Percentiles rank a stretch among this genome's conserved stretches.
Conservation (phyloP, 2,888 invertebrate genomes). For the Drosophila paramelanica region DNA sequence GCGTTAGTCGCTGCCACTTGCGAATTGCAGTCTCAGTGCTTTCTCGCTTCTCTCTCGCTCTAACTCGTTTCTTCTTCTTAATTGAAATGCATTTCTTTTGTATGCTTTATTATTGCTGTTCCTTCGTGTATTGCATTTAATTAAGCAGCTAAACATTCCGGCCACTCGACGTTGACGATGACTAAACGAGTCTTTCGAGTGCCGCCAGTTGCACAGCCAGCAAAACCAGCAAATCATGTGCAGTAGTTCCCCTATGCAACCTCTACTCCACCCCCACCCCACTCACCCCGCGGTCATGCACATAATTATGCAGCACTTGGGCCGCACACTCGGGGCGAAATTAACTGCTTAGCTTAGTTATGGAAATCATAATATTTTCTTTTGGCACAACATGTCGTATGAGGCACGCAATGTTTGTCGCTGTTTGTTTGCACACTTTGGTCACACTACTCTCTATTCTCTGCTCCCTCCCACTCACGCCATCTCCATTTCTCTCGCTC, state of each 20-base stretch:
- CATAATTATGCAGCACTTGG: slow-evolving; percentile 44
- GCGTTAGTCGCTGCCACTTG: neutral
- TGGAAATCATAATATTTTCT: slow-evolving; percentile 58
- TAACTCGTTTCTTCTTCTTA: slow-evolving; percentile 11
- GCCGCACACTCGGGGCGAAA: slow-evolving; percentile 23
- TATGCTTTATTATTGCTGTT: slow-evolving; percentile 39
- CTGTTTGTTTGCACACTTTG: slow-evolving; percentile 45
- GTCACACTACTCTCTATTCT: slow-evolving; percentile 29
- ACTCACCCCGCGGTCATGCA: neutral
- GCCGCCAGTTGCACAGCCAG: slow-evolving; percentile 15
- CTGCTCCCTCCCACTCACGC: neutral
- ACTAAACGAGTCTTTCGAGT: slow-evolving; percentile 33
- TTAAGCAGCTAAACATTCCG: slow-evolving; percentile 62
- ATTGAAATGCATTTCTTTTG: slow-evolving; percentile 67
- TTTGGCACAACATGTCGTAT: slow-evolving; percentile 9
- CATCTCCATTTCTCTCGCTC: neutral
- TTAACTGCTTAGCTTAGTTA: slow-evolving; percentile 54
- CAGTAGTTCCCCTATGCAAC: neutral
- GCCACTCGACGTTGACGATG: slow-evolving; percentile 43
- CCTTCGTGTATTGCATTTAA: slow-evolving; percentile 57
- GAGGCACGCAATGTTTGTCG: slow-evolving; percentile 55
- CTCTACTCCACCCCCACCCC: neutral
- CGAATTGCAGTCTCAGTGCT: slow-evolving; percentile 6
- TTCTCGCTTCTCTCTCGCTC: neutral
- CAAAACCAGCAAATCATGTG: slow-evolving; percentile 50